These are phyloP conservation scores for Lasioglossum marginatum DNA, from an alignment of 2,888 invertebrate genomes.

Conservation along the genomic window DNA sequence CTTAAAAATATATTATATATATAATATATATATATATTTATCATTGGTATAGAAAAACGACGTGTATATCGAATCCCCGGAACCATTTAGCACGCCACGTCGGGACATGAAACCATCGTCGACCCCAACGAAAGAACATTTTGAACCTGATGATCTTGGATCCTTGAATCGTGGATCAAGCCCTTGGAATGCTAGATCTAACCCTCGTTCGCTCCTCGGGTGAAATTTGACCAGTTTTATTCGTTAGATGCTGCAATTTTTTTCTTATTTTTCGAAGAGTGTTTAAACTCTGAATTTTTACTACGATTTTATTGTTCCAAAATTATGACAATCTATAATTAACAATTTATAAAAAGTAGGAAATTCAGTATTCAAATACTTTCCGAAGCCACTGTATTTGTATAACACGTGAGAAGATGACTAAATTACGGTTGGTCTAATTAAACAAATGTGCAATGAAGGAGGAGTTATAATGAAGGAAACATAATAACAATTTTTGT, in stretches of 20 bases:
- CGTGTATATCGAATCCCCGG: slow-evolving; percentile 54
- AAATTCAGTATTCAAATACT: not conserved
- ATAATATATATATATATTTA: slow-evolving; percentile 54
- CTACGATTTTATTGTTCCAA: not conserved
- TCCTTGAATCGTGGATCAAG: not conserved
- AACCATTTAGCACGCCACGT: slow-evolving; percentile 51
- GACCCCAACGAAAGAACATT: slow-evolving; percentile 26
- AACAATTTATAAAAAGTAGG: not conserved
- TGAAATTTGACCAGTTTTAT: not conserved
- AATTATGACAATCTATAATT: not conserved
- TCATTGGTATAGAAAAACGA: slow-evolving; percentile 53
- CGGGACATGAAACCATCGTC: slow-evolving; percentile 12
- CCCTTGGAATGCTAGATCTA: not conserved
- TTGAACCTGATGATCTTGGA: slow-evolving; percentile 17
- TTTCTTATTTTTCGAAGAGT: not conserved
- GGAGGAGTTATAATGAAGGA: not conserved
- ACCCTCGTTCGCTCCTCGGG: slow-evolving; percentile 6
- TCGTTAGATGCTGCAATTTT: not conserved
- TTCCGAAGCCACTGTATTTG: not conserved
- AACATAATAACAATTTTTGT: not conserved
- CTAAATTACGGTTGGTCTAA: not conserved
- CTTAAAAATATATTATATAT: slow-evolving; percentile 23
- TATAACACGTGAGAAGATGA: not conserved
- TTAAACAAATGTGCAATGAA: not conserved
- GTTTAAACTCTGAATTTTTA: not conserved